Conservation (phyloP, 2,113 vertebrate genomes). For the Apteryx mantelli region DNA sequence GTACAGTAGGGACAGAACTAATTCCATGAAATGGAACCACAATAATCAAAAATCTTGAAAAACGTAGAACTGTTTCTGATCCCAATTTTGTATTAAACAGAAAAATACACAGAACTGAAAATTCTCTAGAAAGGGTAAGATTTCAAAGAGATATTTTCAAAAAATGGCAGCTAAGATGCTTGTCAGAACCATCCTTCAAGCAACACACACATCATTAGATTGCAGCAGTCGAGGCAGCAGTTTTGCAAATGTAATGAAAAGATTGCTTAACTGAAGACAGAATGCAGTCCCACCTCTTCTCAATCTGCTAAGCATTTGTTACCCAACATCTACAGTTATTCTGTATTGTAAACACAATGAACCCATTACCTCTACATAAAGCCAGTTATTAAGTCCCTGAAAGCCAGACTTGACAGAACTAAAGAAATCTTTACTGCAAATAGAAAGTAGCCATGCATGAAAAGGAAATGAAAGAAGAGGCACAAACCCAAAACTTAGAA, state of each 20-base stretch:
- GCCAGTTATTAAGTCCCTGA: not conserved
- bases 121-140: not conserved
- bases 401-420: not conserved
- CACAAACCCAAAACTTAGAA: not conserved
- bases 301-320: not conserved
- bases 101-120: not conserved
- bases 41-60: not conserved
- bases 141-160: not conserved
- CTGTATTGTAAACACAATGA: not conserved
- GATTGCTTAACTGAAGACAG: not conserved
- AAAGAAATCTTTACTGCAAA: not conserved
- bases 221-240: not conserved
- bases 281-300: not conserved
- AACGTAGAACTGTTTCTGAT: not conserved
- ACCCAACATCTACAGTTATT: not conserved
- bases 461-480: not conserved
- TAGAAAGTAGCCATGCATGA: not conserved
- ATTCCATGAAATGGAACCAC: not conserved
- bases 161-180: not conserved
- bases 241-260: not conserved
- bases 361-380: not conserved
- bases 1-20: not conserved
- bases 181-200: not conserved
- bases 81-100: not conserved
- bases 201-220: not conserved